These are phyloP conservation scores for Pipa parva DNA, from an alignment of 2,113 vertebrate species.

Conservation along the genomic window DNA sequence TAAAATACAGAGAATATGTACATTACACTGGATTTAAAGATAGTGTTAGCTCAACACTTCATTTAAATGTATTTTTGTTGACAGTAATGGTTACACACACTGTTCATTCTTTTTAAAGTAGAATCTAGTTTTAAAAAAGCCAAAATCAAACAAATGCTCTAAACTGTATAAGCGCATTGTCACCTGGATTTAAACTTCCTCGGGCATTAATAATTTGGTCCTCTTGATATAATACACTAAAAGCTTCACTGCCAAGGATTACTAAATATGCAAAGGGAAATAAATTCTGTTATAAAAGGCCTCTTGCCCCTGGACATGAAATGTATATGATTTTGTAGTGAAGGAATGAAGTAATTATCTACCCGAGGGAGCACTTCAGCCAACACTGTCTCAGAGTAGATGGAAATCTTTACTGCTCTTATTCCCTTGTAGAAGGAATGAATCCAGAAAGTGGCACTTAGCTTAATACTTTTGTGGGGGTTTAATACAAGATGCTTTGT, in stretches of 20 bases:
- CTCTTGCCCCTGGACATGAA: constrained; percentile 14
- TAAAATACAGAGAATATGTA: too few relatives aligned
- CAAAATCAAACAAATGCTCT: constrained; percentile 3
- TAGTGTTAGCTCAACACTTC: neutral
- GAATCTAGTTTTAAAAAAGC: neutral
- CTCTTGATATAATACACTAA: constrained; percentile 9
- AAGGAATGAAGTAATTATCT: constrained; percentile 28
- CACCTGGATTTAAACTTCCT: neutral
- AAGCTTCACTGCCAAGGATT: constrained; percentile 1
- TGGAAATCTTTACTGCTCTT: constrained; percentile 6
- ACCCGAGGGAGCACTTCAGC: constrained; percentile 13
- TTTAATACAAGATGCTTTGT: constrained; percentile 16
- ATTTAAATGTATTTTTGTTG: neutral
- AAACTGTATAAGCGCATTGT: neutral
- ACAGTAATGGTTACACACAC: neutral
- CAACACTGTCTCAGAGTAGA: constrained; percentile 11
- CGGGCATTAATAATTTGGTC: neutral
- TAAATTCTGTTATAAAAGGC: constrained; percentile 14
- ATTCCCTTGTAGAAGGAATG: constrained; percentile 5
- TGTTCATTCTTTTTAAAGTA: neutral
- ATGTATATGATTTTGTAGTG: constrained; percentile 22
- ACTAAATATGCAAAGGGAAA: constrained; percentile 25
- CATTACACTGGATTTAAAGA: too few relatives aligned
- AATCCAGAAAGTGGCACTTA: constrained; percentile 19
- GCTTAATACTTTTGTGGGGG: constrained; percentile 11